phyloP scores from a whole-genome alignment of 1,140 invertebrate genomes.

The Scaptomyza pallida region DNA sequence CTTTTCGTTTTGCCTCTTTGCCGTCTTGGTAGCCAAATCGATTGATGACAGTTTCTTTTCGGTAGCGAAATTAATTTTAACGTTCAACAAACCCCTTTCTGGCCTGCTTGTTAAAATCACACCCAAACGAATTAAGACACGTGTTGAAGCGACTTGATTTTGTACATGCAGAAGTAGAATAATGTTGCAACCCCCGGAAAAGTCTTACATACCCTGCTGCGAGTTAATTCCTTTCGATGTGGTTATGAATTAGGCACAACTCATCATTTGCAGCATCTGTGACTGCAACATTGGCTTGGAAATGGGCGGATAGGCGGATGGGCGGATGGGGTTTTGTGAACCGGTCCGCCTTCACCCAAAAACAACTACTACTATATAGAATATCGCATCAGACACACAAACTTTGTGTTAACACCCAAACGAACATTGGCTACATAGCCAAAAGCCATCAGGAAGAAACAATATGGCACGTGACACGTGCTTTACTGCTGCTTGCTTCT shows the following conservation, averaged over 20 bases:
- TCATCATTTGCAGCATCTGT: conserved; percentile 81
- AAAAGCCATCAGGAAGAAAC: conserved; percentile 52
- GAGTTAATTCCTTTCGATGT: conserved; percentile 80
- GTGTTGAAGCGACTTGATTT: conserved; percentile 64
- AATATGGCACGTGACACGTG: conserved; percentile 74
- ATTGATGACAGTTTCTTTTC: conserved; percentile 34
- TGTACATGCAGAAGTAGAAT: conserved; percentile 30
- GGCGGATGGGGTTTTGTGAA: conserved; percentile 32
- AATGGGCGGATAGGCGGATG: background rate
- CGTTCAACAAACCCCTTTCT: conserved; percentile 56
- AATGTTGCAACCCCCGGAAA: conserved; percentile 36
- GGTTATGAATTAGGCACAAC: conserved; percentile 83
- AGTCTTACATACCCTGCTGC: conserved; percentile 50
- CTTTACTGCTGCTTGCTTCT: conserved; percentile 14
- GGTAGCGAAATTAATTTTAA: conserved; percentile 52
- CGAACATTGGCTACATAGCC: conserved; percentile 32
- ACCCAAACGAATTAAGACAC: conserved; percentile 76
- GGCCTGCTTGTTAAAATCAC: conserved; percentile 56
- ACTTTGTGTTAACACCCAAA: conserved; percentile 72
- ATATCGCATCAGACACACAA: conserved; percentile 64
- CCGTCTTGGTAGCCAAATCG: conserved; percentile 19
- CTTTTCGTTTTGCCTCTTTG: background rate
- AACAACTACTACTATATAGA: background rate
- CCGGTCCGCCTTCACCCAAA: conserved; percentile 38
- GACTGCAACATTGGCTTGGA: conserved; percentile 12